phyloP scores from a whole-genome alignment of 1,140 invertebrate genomes.

The Tribolium madens region DNA sequence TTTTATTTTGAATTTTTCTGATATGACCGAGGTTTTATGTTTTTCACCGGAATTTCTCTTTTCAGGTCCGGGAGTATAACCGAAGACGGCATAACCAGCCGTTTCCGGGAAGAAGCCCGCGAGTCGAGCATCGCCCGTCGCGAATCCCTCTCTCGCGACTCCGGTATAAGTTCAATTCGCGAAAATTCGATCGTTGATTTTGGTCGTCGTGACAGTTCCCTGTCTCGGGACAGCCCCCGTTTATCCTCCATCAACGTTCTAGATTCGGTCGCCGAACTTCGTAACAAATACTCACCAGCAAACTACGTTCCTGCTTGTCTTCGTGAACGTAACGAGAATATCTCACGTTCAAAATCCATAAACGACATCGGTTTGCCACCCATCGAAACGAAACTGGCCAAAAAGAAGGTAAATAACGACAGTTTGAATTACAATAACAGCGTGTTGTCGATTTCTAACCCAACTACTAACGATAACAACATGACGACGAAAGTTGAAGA shows the following conservation, averaged over 20 bases:
- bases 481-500: slow-evolving; percentile 47
- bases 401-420: slow-evolving; percentile 63
- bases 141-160: slow-evolving; percentile 58
- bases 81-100: slow-evolving; percentile 62
- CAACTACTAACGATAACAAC: slow-evolving; percentile 54
- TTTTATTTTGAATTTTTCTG: no score
- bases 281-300: slow-evolving; percentile 73
- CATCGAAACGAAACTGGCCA: slow-evolving; percentile 61
- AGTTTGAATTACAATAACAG: slow-evolving; percentile 53
- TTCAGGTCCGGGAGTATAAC: slow-evolving; percentile 62
- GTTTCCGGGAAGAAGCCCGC: slow-evolving; percentile 60
- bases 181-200: slow-evolving; percentile 57
- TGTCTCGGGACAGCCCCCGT: slow-evolving; percentile 56
- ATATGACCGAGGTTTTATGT: no score
- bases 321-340: slow-evolving; percentile 65
- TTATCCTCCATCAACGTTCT: slow-evolving; percentile 58
- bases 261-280: slow-evolving; percentile 71
- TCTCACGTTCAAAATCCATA: slow-evolving; percentile 69
- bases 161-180: slow-evolving; percentile 60
- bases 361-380: slow-evolving; percentile 67
- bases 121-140: slow-evolving; percentile 55
- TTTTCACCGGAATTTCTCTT: slow-evolving; percentile 20
- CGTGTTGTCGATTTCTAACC: slow-evolving; percentile 54
- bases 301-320: slow-evolving; percentile 73
- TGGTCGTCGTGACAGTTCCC: slow-evolving; percentile 57